phyloP scores from a whole-genome alignment of 2,888 invertebrate species.

The Drosophila trichaetosa region DNA sequence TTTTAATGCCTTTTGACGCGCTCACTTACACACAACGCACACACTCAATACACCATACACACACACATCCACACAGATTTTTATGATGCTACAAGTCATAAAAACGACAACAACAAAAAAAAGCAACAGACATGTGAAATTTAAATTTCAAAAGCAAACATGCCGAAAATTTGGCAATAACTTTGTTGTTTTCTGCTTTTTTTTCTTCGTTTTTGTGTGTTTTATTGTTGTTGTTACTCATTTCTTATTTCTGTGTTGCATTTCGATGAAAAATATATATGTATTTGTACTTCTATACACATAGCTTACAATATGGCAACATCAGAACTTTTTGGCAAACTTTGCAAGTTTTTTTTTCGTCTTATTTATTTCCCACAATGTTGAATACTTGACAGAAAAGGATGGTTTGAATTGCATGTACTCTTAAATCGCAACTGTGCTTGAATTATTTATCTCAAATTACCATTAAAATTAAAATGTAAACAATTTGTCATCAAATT shows the following conservation, averaged over 20 bases:
- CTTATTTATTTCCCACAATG: constrained; percentile 4
- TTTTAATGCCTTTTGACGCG: constrained; percentile 68
- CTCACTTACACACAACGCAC: constrained; percentile 54
- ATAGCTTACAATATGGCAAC: constrained; percentile 39
- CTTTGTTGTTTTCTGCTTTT: constrained; percentile 48
- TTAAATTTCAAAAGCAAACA: constrained; percentile 81
- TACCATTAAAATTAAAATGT: neutral
- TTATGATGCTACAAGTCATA: constrained; percentile 68
- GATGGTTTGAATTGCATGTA: constrained; percentile 4
- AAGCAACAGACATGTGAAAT: constrained; percentile 61
- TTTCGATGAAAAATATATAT: constrained; percentile 45
- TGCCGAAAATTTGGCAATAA: constrained; percentile 79
- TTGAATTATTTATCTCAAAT: neutral
- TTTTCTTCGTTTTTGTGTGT: constrained; percentile 20
- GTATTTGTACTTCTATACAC: neutral
- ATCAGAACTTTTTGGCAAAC: constrained; percentile 31
- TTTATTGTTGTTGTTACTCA: constrained; percentile 54
- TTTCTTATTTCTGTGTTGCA: constrained; percentile 50
- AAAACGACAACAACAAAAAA: constrained; percentile 49
- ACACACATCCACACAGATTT: constrained; percentile 46
- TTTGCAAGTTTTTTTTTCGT: constrained; percentile 10
- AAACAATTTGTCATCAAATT: accelerated
- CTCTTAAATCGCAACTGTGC: neutral
- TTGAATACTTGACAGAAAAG: constrained; percentile 8
- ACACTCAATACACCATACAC: constrained; percentile 8